A percentile compares a stretch with the other conserved stretches of the same genome.
phyloP scores from a whole-genome alignment of 2,113 vertebrate species.

The Eurypyga helias region DNA sequence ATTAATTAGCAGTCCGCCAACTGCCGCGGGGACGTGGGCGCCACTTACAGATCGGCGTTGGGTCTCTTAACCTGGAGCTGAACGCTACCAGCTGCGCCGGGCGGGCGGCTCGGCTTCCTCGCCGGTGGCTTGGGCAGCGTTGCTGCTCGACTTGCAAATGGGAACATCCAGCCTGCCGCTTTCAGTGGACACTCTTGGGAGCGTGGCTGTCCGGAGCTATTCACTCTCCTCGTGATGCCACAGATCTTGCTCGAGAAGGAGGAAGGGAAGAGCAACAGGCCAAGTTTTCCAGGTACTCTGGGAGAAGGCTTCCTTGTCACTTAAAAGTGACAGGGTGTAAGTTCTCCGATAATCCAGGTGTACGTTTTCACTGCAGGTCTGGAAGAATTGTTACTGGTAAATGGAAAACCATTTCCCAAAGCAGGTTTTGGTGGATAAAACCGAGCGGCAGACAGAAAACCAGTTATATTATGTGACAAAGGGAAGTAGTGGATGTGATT shows the following conservation, averaged over 20 bases:
- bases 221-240: background rate
- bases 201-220: background rate
- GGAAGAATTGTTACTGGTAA: background rate
- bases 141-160: background rate
- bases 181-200: rapidly evolving
- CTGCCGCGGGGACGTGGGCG: background rate
- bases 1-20: background rate
- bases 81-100: rapidly evolving
- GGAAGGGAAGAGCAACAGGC: background rate
- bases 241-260: background rate
- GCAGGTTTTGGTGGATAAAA: background rate
- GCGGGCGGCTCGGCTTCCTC: rapidly evolving
- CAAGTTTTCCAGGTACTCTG: background rate
- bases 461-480: background rate
- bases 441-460: background rate
- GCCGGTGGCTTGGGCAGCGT: background rate
- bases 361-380: background rate
- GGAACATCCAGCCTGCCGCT: background rate
- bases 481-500: background rate
- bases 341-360: background rate
- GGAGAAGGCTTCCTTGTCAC: background rate
- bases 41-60: background rate
- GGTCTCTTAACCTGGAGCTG: background rate
- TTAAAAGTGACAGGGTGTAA: background rate
- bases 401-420: background rate